Percentiles rank a stretch among this genome's conserved stretches.
Evolutionary conservation across 2,888 invertebrate species (phyloP).

Genomic region (Mythimna ferrago): DNA sequence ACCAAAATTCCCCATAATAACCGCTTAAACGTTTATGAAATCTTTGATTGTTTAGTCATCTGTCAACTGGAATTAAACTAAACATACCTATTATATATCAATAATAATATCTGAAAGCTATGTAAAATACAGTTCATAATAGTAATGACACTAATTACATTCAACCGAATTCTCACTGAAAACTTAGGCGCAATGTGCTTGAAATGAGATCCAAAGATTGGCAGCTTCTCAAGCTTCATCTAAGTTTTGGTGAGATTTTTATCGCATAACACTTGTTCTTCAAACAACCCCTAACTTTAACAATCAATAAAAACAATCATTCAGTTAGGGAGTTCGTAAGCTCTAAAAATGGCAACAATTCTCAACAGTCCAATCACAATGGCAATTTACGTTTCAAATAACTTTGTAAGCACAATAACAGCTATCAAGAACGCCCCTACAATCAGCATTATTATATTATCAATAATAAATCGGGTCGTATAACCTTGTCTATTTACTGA

Average conservation of each 20-base stretch:
- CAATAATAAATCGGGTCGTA: constrained; percentile 48
- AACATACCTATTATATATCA: background rate
- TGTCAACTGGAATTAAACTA: background rate
- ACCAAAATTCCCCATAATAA: background rate
- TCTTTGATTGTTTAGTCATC: background rate
- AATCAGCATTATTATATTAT: constrained; percentile 34
- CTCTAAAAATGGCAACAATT: constrained; percentile 29
- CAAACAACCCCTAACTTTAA: background rate
- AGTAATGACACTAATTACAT: too few relatives aligned
- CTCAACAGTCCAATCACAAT: constrained; percentile 18
- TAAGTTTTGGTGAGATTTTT: background rate
- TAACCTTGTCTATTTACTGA: constrained; percentile 37
- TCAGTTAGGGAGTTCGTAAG: background rate
- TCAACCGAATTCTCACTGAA: background rate
- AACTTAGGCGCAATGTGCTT: background rate
- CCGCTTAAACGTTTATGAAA: background rate
- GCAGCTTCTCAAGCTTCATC: background rate
- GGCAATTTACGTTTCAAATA: constrained; percentile 37
- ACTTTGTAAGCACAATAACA: constrained; percentile 46
- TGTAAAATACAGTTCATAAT: background rate
- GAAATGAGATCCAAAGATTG: background rate
- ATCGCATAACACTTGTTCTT: background rate
- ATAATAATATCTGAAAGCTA: background rate
- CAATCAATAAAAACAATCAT: background rate
- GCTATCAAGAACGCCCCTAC: constrained; percentile 25